These are phyloP conservation scores for Falco cherrug DNA, from an alignment of 2,797 vertebrate species.

Conservation along the genomic window DNA sequence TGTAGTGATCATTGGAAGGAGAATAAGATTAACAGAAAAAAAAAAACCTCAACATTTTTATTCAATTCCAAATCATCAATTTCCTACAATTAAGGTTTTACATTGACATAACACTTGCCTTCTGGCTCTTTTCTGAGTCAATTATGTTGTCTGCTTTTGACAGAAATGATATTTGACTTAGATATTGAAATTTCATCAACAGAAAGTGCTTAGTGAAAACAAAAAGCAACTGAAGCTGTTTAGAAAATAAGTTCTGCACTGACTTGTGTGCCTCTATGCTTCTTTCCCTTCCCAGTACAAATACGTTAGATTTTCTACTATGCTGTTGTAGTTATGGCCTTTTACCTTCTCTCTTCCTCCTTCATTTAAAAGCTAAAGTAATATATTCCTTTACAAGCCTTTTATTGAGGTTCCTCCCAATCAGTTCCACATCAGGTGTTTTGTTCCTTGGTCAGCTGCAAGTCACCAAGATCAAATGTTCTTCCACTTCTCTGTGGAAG, in stretches of 20 bases:
- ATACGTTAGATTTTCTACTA: not conserved
- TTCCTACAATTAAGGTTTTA: conserved; percentile 39
- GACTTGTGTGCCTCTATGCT: not conserved
- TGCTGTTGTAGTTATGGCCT: not conserved
- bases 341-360: not conserved
- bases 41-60: not conserved
- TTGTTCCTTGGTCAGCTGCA: not conserved
- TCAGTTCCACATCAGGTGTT: not conserved
- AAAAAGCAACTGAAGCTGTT: not conserved
- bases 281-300: not conserved
- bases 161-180: conserved; percentile 44
- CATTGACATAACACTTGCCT: conserved; percentile 11
- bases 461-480: not conserved
- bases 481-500: not conserved
- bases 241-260: not conserved
- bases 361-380: not conserved
- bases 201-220: not conserved
- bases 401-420: not conserved
- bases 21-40: conserved; percentile 17
- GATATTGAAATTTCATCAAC: conserved; percentile 29
- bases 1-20: not conserved
- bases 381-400: not conserved
- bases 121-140: conserved; percentile 50
- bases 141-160: conserved; percentile 35
- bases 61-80: conserved; percentile 37